Evolutionary conservation across 2,113 vertebrate species (phyloP).

Genomic region (Pteruthius melanotis): DNA sequence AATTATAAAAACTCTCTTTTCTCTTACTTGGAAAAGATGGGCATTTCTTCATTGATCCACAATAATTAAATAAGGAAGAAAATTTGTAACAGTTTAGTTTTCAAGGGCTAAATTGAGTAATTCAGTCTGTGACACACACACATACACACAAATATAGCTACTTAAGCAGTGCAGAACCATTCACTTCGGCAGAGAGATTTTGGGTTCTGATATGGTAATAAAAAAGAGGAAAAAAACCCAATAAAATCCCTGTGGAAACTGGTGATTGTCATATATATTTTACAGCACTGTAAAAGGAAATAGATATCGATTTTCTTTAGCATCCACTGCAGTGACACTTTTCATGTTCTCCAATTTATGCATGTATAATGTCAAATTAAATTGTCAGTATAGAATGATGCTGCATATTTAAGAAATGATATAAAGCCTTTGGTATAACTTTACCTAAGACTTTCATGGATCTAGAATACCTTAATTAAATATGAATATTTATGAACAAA

Average conservation of each 20-base stretch:
- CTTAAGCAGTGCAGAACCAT: background rate
- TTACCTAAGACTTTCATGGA: background rate
- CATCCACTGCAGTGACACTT: background rate
- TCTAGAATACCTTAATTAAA: background rate
- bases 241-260: background rate
- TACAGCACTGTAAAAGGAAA: background rate
- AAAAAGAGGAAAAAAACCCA: background rate
- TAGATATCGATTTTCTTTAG: background rate
- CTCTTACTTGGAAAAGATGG: background rate
- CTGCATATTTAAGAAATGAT: background rate
- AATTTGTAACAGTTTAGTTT: background rate
- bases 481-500: background rate
- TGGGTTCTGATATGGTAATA: background rate
- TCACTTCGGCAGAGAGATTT: fast-evolving
- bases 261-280: background rate
- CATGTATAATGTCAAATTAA: background rate
- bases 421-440: background rate
- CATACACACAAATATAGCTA: background rate
- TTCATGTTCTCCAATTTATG: background rate
- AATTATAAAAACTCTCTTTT: background rate
- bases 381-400: background rate
- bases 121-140: background rate
- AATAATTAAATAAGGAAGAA: background rate
- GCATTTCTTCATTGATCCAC: background rate
- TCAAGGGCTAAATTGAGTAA: background rate